Base-by-base conservation (phyloP, 2,888 invertebrate genomes). In the Pomacea canaliculata region DNA sequence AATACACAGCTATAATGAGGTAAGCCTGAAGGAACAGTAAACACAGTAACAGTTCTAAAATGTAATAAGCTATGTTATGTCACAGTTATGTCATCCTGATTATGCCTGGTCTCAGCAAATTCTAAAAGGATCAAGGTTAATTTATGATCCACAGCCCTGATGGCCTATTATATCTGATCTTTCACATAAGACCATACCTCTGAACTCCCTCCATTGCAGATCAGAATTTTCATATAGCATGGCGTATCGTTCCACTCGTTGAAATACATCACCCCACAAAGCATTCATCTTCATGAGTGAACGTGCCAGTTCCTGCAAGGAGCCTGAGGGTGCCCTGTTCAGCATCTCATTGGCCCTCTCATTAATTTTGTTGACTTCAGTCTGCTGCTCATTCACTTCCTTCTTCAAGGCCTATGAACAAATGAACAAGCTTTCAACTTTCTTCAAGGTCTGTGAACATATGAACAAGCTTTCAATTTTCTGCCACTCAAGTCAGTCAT, bases 211-310 rank as follows among this genome's bases (percentile, higher is more conserved):
- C 87, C 89, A 88, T 73, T 87, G 83, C 46, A 80, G 83, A 60
- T 87, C 87, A 0, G 88, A 85, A 7, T 83, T 82, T 10, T 81
- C 79, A 77, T 85, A 90, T 59, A 86, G 83, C 62, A 77, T 81
- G 51, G 84, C 80, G 78, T 88, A 87, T 23, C 84, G 80, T 60
- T 89, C 86, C 23, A 89, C 87, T 67, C 86, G 83, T 74, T 87
- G 84, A 71, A 83, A 81, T 7, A 88, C 83, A 63, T 87, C 87
- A 1, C 83, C 83, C 91, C 91, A 91, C 77, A 89, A 76, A 3
- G 85, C 82, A 69, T 85, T 88, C 80, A 89, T 71, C 73, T 83
- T 84, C 83, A 87, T 87, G 76, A 88, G 75, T 10, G 85, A 81
- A 37, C 87, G 79, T 0, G 86, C 87, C 68, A 89, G 80, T 27